These are phyloP conservation scores for Phalloptychus januarius DNA, from an alignment of 2,797 vertebrate genomes.

Conservation along the genomic window DNA sequence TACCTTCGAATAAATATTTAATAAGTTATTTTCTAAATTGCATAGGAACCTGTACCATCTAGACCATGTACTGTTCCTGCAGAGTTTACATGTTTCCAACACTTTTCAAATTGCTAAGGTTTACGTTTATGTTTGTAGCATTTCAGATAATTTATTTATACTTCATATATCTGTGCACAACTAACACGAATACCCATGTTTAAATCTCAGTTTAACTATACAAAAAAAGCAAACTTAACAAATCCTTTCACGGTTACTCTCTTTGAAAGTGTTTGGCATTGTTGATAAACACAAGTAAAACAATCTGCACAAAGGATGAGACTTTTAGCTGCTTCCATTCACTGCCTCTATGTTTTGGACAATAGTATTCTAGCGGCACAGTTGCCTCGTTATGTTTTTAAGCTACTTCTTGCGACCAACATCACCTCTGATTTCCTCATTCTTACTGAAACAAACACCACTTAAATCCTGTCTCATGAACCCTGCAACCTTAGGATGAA, in stretches of 20 bases:
- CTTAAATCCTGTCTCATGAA: not conserved
- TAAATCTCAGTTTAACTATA: not conserved
- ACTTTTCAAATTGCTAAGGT: not conserved
- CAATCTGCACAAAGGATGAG: not conserved
- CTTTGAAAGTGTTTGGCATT: not conserved
- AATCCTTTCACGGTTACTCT: not conserved
- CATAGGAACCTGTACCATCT: not conserved
- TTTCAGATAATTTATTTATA: not conserved
- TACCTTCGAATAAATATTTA: not conserved
- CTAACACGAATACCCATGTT: not conserved
- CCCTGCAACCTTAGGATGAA: not conserved
- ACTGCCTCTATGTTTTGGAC: not conserved
- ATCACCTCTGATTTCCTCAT: not conserved
- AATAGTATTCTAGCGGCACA: not conserved
- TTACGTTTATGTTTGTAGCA: not conserved
- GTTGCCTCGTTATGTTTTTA: not conserved
- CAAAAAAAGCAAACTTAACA: not conserved
- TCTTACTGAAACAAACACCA: not conserved
- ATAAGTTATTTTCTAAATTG: not conserved
- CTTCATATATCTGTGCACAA: not conserved
- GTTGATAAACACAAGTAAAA: not conserved
- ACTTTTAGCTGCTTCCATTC: not conserved
- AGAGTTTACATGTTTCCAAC: not conserved
- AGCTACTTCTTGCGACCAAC: not conserved
- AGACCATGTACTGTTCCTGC: not conserved